Conservation (phyloP, 2,888 invertebrate genomes). For the Ecdyonurus torrentis region DNA sequence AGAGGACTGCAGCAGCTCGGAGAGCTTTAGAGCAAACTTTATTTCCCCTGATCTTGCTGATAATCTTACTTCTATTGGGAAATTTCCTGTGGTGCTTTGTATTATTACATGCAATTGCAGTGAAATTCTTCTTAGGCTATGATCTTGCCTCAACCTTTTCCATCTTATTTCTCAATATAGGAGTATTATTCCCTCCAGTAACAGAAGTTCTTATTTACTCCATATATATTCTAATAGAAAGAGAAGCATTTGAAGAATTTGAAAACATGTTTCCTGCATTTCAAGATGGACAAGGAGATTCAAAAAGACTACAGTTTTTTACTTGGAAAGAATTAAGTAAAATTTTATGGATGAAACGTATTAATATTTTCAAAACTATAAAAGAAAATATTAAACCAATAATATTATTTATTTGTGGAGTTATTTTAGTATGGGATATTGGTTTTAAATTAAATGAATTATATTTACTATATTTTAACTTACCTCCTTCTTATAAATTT, state of each 20-base stretch:
- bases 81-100: no score
- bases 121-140: no score
- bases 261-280: not conserved
- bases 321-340: not conserved
- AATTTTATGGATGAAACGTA: not conserved
- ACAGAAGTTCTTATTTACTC: not conserved
- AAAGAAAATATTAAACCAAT: not conserved
- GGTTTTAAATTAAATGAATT: not conserved
- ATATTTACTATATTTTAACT: not conserved
- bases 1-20: no score
- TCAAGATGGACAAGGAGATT: not conserved
- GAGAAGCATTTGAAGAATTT: not conserved
- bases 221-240: not conserved
- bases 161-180: no score
- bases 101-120: no score
- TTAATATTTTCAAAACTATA: not conserved
- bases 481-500: not conserved
- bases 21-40: no score
- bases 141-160: no score
- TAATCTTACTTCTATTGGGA: no score
- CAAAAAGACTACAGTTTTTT: not conserved
- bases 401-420: not conserved
- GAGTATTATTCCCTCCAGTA: not conserved
- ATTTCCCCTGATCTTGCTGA: no score
- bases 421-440: not conserved